Evolutionary conservation across 1,140 invertebrate species (phyloP), one percentile per base, ranked within the genome.

Genomic region (Pogonognathellus flavescens): DNA sequence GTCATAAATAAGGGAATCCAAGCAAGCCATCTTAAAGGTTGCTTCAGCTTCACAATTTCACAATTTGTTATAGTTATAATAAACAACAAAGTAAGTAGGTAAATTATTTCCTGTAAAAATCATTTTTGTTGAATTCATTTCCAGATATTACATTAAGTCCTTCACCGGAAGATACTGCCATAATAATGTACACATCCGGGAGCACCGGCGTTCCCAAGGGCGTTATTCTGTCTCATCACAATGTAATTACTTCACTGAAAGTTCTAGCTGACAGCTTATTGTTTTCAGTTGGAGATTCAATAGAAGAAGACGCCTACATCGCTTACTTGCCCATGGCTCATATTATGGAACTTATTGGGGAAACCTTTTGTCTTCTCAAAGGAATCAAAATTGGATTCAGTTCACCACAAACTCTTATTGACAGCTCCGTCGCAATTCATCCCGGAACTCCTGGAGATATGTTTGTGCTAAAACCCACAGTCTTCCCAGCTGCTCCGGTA

Each of bases 271-370:
- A 85, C 62, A 22, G 18, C 25, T 53, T 81, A 18, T 55, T 50
- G n/a, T 84, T 53, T 16, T 70, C 49, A 31, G 53, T 55, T 18
- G 85, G 70, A 22, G 62, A 83, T 16, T 49, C 80, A 13, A 60
- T 62, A 13, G 22, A 41, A 16, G 89, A 94, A 85, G 98, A 99
- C 90, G 92, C 96, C 16, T 96, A 98, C 88, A 95, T 99, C 90
- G 98, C 96, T 57, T 99, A 98, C 91, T 92, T 99, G 83, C 98
- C 98, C 10, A 92, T 99, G 70, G 98, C 98, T 55, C 98, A 99
- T 91, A 97, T 99, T 1, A 96, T 99, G 89, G 98, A 99, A 91
- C 92, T 99, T 62, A 93, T 97, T 62, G 94, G 70, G 8, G 86
- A 86, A 66, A 62, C 86, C 13, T 83, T 84, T 55, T 85, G 85